Conservation (phyloP, 2,888 invertebrate species). For the Archips xylosteana region DNA sequence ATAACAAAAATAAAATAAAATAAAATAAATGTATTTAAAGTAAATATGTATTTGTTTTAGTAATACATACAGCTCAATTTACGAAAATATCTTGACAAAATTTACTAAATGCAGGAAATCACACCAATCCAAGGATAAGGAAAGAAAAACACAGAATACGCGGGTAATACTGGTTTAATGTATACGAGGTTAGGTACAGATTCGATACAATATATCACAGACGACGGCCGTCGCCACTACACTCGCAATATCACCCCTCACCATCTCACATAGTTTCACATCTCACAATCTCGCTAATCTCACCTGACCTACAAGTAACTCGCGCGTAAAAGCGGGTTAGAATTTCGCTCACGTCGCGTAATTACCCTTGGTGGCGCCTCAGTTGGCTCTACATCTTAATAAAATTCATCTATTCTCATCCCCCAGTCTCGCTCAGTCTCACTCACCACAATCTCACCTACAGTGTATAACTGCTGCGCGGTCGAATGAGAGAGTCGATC, state of each 20-base stretch:
- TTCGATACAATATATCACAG: constrained; percentile 44
- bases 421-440: not conserved
- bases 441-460: not conserved
- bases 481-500: constrained; percentile 26
- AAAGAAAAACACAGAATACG: constrained; percentile 21
- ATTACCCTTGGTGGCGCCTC: too few relatives aligned
- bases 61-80: too few relatives aligned
- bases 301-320: too few relatives aligned
- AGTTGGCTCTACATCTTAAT: too few relatives aligned
- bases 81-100: too few relatives aligned
- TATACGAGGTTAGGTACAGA: constrained; percentile 53
- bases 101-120: not conserved
- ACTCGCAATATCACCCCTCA: constrained; percentile 16
- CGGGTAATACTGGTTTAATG: constrained; percentile 70
- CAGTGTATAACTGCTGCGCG: constrained; percentile 21
- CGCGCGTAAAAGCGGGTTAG: not conserved
- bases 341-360: not conserved
- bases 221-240: constrained; percentile 42
- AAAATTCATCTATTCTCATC: not conserved
- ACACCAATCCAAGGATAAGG: not conserved
- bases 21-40: too few relatives aligned
- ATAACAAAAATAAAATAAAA: too few relatives aligned
- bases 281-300: not conserved
- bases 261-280: not conserved
- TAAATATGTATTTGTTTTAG: too few relatives aligned